These are phyloP conservation scores for Oncorhynchus nerka DNA, from an alignment of 2,113 vertebrate species.

Conservation along the genomic window DNA sequence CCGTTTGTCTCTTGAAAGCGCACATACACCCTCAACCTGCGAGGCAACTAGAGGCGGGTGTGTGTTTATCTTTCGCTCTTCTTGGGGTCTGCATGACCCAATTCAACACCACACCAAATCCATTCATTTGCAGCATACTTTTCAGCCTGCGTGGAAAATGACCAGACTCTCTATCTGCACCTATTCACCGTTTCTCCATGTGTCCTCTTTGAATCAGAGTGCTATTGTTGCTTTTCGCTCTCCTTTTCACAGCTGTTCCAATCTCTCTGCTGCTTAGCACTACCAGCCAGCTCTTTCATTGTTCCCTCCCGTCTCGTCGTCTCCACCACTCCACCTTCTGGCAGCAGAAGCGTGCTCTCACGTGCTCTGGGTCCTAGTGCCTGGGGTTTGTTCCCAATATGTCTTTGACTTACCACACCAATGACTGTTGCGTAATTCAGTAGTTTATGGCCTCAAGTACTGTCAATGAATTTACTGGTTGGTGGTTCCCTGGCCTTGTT, in stretches of 20 bases:
- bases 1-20: conserved; percentile 18
- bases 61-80: conserved; percentile 61
- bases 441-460: conserved; percentile 41
- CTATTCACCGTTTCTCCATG: background rate
- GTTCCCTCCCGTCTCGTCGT: conserved; percentile 52
- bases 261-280: conserved; percentile 44
- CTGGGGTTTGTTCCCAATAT: conserved; percentile 6
- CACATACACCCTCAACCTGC: conserved; percentile 59
- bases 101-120: conserved; percentile 49
- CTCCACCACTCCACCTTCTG: conserved; percentile 71
- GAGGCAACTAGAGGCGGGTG: conserved; percentile 33
- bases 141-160: conserved; percentile 19
- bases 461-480: conserved; percentile 41
- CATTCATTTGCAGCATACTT: conserved; percentile 39
- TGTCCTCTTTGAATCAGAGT: conserved; percentile 6
- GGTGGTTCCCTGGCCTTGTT: conserved; percentile 31
- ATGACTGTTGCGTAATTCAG: conserved; percentile 55
- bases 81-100: conserved; percentile 64
- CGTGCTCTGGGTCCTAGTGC: conserved; percentile 73
- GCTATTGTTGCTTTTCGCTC: conserved; percentile 19
- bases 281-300: conserved; percentile 62
- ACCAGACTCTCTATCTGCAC: background rate
- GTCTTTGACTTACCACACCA: conserved; percentile 15
- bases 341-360: conserved; percentile 50
- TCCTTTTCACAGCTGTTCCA: conserved; percentile 25